A percentile compares a stretch with the other conserved stretches of the same genome.
Conservation (phyloP, 2,888 invertebrate species). For the Tipula vernalis region DNA sequence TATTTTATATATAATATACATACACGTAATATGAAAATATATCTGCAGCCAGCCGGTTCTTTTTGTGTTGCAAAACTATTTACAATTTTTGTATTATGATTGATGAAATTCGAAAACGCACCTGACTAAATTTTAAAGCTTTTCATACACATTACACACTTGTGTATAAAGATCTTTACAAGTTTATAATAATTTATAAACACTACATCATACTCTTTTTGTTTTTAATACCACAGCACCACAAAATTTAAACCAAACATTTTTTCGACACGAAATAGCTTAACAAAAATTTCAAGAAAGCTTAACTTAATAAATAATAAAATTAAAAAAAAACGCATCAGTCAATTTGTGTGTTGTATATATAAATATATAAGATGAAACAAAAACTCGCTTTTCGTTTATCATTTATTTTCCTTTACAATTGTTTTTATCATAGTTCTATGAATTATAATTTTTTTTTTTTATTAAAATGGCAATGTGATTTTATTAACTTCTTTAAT, state of each 20-base stretch:
- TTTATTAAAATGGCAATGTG: conserved; percentile 6
- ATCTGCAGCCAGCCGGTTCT: neutral
- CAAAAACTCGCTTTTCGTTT: neutral
- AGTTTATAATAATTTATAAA: neutral
- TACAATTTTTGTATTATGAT: neutral
- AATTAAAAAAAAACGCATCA: neutral
- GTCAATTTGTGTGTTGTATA: neutral
- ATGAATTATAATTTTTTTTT: neutral
- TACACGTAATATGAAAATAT: neutral
- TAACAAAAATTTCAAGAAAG: neutral
- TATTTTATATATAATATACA: neutral
- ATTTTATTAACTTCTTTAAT: neutral
- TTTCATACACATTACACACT: neutral
- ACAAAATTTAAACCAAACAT: neutral
- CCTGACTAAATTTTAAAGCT: neutral
- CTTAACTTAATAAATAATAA: neutral
- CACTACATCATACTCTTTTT: neutral
- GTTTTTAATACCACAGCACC: neutral
- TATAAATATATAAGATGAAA: conserved; percentile 4
- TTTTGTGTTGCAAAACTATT: neutral
- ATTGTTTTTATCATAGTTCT: conserved; percentile 8
- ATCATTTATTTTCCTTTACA: conserved; percentile 4
- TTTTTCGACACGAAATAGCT: neutral
- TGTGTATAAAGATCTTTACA: neutral
- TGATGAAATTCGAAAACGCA: neutral